Base-by-base conservation (phyloP, 1,140 invertebrate genomes). In the Apis laboriosa region DNA sequence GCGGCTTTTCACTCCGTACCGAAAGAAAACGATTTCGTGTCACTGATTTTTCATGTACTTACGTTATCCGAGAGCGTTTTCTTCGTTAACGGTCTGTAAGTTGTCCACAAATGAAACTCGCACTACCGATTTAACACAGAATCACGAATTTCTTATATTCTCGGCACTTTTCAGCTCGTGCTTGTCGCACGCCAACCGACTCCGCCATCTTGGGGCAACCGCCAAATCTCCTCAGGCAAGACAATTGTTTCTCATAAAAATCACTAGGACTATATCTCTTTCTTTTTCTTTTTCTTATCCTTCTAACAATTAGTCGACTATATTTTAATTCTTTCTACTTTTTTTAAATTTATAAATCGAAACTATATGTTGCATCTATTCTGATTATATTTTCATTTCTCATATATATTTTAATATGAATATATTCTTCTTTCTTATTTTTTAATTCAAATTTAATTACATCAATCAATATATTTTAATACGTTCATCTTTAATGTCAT, bases 121-220 rank as follows among this genome's bases (percentile, higher is more conserved):
- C 87, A 87, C 56, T 63, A 80, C 83, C 80, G 74, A 73, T 92
- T 92, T 92, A 92, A 93, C 92, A 93, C 92, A 92, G 85, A 89
- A 93, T 90, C 84, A 74, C 85, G 85, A 88, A 89, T 82, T 92
- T 92, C 75, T 91, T 89, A 83, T 89, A 89, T 86, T 84, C 91
- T 89, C 92, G 90, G 88, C 90, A 90, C 92, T 90, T 92, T 91
- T 91, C 91, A 90, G 90, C 85, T 75, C 72, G 86, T 87, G 86
- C 83, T 84, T 86, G 85, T 90, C 90, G 90, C 91, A 89, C 90
- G 88, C 87, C 85, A 90, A 88, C 82, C 91, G 88, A 85, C 89
- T 92, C 89, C 91, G 91, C 91, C 91, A 92, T 92, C 91, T 92
- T 92, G 91, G 90, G 81, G 83, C 86, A 91, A 92, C 91, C 91